Conservation (phyloP, 2,888 invertebrate species). For the Eupithecia subfuscata region DNA sequence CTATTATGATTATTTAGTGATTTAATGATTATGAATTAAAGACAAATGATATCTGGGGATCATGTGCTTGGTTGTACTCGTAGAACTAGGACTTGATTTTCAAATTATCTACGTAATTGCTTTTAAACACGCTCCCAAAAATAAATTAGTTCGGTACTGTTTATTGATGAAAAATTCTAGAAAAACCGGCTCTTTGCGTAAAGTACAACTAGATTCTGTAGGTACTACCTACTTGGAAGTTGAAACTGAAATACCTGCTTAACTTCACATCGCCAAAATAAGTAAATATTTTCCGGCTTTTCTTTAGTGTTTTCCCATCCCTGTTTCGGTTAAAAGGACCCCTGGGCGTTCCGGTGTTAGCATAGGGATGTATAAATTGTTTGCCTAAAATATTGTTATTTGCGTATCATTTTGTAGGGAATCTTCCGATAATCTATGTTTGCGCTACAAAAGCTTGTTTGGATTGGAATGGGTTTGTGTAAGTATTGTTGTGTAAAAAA, state of each 20-base stretch:
- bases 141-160: neutral
- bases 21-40: too few species aligned
- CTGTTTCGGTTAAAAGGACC: slow-evolving; percentile 57
- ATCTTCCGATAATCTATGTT: slow-evolving; percentile 78
- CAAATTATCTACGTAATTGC: neutral
- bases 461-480: neutral
- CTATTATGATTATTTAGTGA: too few species aligned
- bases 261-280: neutral
- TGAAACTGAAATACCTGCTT: neutral
- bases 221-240: neutral
- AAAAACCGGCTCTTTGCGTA: neutral
- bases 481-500: neutral
- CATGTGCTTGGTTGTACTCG: too few species aligned
- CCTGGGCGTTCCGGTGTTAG: slow-evolving; percentile 65
- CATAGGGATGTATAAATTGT: slow-evolving; percentile 77
- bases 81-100: too few species aligned
- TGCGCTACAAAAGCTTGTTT: slow-evolving; percentile 57
- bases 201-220: neutral
- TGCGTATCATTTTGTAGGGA: slow-evolving; percentile 77
- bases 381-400: slow-evolving; percentile 81
- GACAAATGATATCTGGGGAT: too few species aligned
- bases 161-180: neutral
- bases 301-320: slow-evolving; percentile 5
- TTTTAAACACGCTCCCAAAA: neutral
- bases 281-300: slow-evolving; percentile 10